Evolutionary conservation across 2,113 vertebrate genomes (phyloP).

Genomic region (Campylomormyrus tamandua): DNA sequence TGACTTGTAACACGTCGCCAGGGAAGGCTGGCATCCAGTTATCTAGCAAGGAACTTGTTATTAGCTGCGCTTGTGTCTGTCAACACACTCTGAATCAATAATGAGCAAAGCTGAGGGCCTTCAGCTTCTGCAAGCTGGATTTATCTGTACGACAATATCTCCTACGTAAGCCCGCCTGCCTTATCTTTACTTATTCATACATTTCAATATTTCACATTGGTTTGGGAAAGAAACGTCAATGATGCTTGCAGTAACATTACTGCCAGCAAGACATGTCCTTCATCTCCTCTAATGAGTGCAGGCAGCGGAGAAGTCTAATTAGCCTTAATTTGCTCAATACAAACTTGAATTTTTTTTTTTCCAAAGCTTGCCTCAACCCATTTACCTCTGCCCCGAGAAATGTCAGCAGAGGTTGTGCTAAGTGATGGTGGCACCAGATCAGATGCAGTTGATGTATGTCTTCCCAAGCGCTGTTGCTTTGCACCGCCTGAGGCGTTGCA

Average conservation of each 20-base stretch:
- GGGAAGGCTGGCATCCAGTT: not conserved
- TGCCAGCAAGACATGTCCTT: conserved; percentile 44
- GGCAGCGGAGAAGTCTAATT: conserved; percentile 54
- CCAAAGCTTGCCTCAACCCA: conserved; percentile 39
- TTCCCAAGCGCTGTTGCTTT: conserved; percentile 29
- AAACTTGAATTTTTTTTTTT: conserved; percentile 38
- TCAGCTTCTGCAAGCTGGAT: not conserved
- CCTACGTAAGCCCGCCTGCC: not conserved
- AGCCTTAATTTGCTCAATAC: conserved; percentile 50
- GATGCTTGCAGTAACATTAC: conserved; percentile 35
- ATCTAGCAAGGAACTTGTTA: not conserved
- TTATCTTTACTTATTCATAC: conserved; percentile 2
- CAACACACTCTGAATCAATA: not conserved
- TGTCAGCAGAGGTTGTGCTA: conserved; percentile 46
- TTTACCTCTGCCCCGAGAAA: conserved; percentile 49
- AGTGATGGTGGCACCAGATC: conserved; percentile 46
- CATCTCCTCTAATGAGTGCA: conserved; percentile 51
- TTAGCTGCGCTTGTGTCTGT: not conserved
- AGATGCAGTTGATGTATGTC: conserved; percentile 40
- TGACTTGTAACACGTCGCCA: not conserved
- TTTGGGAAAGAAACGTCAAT: conserved; percentile 27
- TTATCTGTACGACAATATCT: not conserved
- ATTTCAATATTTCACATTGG: conserved; percentile 16
- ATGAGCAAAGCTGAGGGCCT: not conserved
- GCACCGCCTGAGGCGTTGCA: conserved; percentile 19